Percentiles rank a stretch among this genome's conserved stretches.
These are phyloP conservation scores for Megalops atlanticus DNA, from an alignment of 2,113 vertebrate species.

Conservation along the genomic window DNA sequence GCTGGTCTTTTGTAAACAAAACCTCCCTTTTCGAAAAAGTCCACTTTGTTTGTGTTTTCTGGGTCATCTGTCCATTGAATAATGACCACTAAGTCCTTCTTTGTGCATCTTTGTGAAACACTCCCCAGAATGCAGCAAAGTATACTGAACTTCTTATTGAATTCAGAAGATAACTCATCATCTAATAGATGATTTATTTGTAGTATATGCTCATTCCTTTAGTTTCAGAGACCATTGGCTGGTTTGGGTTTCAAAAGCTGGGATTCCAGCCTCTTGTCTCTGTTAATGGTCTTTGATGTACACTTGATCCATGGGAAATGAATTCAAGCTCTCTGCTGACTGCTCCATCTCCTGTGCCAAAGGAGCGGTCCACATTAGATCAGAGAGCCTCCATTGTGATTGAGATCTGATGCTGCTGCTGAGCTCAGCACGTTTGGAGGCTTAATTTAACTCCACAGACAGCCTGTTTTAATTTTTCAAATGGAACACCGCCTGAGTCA, in stretches of 20 bases:
- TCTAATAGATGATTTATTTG: neutral
- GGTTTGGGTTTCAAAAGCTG: neutral
- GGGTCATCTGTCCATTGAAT: too few relatives aligned
- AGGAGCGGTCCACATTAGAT: conserved; percentile 65
- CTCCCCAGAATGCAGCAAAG: too few relatives aligned
- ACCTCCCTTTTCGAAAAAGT: neutral
- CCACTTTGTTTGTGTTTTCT: neutral
- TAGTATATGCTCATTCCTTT: neutral
- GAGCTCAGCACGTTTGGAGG: conserved; percentile 62
- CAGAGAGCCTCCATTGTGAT: conserved; percentile 64
- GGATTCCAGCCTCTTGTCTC: conserved; percentile 13
- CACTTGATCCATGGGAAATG: conserved; percentile 53
- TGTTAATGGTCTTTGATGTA: conserved; percentile 65
- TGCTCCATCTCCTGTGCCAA: conserved; percentile 66
- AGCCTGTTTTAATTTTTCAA: conserved; percentile 69
- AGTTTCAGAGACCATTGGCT: neutral
- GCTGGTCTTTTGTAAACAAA: neutral
- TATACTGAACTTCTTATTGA: too few relatives aligned
- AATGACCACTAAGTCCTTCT: neutral
- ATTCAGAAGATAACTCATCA: too few relatives aligned
- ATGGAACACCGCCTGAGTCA: conserved; percentile 72
- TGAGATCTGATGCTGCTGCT: conserved; percentile 66
- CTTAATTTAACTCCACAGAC: conserved; percentile 66
- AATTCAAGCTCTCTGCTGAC: conserved; percentile 67
- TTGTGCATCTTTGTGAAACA: neutral